A percentile compares a stretch with the other conserved stretches of the same genome.
Conservation (phyloP, 1,140 invertebrate species). For the Drosophila baimaii region DNA sequence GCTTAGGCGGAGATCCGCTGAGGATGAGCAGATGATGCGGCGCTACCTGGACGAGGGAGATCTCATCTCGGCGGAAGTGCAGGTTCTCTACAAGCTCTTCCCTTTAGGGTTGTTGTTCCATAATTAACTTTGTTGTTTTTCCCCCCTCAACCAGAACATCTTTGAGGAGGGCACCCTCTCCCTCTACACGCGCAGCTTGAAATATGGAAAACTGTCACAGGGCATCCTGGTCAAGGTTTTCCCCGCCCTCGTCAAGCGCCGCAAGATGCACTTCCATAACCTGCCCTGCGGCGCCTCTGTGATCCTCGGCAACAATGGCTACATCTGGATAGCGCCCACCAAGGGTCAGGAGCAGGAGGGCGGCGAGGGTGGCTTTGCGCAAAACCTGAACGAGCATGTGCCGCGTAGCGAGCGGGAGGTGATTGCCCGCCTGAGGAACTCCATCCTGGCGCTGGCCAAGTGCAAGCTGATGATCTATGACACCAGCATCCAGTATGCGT, state of each 20-base stretch:
- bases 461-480: conserved; percentile 96
- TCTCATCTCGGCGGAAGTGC: conserved; percentile 97
- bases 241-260: conserved; percentile 95
- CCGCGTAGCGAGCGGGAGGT: conserved; percentile 90
- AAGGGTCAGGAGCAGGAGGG: conserved; percentile 87
- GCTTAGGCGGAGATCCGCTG: conserved; percentile 94
- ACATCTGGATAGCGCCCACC: conserved; percentile 96
- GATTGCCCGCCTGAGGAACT: conserved; percentile 95
- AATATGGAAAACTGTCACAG: conserved; percentile 97
- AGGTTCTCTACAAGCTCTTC: conserved; percentile 16
- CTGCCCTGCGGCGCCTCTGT: conserved; percentile 95
- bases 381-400: conserved; percentile 91
- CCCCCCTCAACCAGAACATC: conserved; percentile 89
- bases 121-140: not conserved
- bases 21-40: conserved; percentile 99
- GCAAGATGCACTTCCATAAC: conserved; percentile 98
- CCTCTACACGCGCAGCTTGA: conserved; percentile 97
- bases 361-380: conserved; percentile 91
- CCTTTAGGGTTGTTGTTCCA: not conserved
- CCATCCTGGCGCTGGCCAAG: conserved; percentile 92
- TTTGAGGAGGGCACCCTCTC: conserved; percentile 96
- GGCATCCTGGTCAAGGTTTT: conserved; percentile 96
- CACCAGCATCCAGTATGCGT: conserved; percentile 95
- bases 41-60: conserved; percentile 98
- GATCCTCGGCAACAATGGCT: conserved; percentile 98